Evolutionary conservation across 2,797 vertebrate genomes (phyloP).

Genomic region (Chanos chanos): DNA sequence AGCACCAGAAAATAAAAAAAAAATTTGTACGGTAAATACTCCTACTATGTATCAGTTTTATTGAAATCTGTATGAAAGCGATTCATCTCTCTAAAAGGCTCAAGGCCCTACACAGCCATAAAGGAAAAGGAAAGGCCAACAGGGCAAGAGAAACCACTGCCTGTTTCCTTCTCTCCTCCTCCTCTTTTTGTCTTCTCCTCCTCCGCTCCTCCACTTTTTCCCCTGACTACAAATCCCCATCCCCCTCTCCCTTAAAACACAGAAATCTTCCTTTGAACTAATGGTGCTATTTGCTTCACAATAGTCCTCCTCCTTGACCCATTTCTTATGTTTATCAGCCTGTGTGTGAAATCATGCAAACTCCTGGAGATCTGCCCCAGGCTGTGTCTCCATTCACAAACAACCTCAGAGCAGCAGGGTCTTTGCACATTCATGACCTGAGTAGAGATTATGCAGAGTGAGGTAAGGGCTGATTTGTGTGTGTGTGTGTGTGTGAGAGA

Average conservation of each 20-base stretch:
- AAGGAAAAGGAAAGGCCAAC: background rate
- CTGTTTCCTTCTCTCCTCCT: background rate
- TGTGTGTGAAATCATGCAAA: constrained; percentile 51
- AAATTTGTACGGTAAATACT: too few relatives aligned
- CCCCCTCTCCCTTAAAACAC: constrained; percentile 43
- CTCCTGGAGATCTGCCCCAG: constrained; percentile 45
- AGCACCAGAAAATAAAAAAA: too few relatives aligned
- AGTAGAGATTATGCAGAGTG: constrained; percentile 31
- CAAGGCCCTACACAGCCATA: too few relatives aligned
- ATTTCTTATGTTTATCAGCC: constrained; percentile 56
- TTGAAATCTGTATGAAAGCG: too few relatives aligned
- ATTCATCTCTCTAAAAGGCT: too few relatives aligned
- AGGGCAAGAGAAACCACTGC: background rate
- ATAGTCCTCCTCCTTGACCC: constrained; percentile 37
- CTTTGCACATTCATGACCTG: constrained; percentile 54
- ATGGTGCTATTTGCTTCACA: constrained; percentile 50
- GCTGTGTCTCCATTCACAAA: constrained; percentile 35
- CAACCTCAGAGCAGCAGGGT: constrained; percentile 7
- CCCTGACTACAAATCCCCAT: background rate
- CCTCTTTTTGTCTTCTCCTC: background rate
- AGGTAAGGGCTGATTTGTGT: background rate
- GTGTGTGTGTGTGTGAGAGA: constrained; percentile 9
- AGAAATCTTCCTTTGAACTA: constrained; percentile 35
- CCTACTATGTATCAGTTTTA: too few relatives aligned
- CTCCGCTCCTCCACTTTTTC: background rate